phyloP scores from a whole-genome alignment of 2,888 invertebrate genomes.

The Drosophila silvestris region DNA sequence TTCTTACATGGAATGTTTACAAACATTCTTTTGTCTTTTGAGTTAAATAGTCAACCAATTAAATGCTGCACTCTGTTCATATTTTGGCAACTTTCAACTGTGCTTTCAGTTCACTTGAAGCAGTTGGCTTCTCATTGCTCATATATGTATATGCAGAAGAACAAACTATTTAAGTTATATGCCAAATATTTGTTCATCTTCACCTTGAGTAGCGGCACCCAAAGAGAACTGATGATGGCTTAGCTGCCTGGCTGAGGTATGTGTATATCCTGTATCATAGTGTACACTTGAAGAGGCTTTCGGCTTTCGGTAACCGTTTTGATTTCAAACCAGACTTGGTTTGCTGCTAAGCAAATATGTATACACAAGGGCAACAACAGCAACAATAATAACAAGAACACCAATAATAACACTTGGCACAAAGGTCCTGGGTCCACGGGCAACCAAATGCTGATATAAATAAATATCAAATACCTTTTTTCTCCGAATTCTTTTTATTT shows the following conservation, averaged over 20 bases:
- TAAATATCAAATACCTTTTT: constrained; percentile 74
- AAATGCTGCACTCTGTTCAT: not conserved
- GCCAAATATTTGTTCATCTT: constrained; percentile 59
- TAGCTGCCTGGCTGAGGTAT: not conserved
- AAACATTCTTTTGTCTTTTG: not conserved
- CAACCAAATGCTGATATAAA: constrained; percentile 72
- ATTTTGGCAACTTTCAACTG: not conserved
- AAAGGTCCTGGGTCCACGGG: constrained; percentile 62
- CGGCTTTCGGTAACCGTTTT: constrained; percentile 59
- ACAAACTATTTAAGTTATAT: constrained; percentile 48
- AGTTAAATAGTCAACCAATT: not conserved
- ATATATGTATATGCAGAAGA: constrained; percentile 3
- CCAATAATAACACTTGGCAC: constrained; percentile 61
- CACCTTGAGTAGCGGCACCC: constrained; percentile 31
- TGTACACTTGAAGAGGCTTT: constrained; percentile 32
- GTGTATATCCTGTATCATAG: constrained; percentile 14
- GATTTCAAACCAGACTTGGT: constrained; percentile 63
- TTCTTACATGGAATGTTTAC: not conserved
- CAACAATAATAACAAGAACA: constrained; percentile 34
- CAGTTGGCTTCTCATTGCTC: constrained; percentile 9
- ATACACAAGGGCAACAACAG: constrained; percentile 37
- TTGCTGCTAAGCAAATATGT: constrained; percentile 59
- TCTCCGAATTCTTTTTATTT: constrained; percentile 15
- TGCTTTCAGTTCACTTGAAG: not conserved
- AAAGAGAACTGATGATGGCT: not conserved